Evolutionary conservation across 1,140 invertebrate genomes (phyloP).

Genomic region (Achroia grisella): DNA sequence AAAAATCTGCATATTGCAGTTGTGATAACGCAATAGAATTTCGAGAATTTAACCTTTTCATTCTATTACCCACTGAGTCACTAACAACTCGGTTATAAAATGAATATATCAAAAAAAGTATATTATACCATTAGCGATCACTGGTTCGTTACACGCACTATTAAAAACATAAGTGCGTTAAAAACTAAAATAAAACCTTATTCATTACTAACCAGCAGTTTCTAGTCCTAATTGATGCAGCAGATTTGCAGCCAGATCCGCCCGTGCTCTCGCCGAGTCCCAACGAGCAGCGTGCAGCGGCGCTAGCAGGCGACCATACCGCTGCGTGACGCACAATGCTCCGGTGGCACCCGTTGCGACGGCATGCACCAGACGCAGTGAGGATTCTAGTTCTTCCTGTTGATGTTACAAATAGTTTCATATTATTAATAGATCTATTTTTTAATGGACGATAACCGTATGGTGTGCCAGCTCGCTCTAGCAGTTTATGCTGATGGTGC

Average conservation of each 20-base stretch:
- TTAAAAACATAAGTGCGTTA: too few species aligned
- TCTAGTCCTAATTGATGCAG: slow-evolving; percentile 80
- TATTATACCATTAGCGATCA: not conserved
- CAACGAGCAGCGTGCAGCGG: slow-evolving; percentile 78
- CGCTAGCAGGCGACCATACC: slow-evolving; percentile 78
- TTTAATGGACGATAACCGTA: too few species aligned
- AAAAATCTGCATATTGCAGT: too few species aligned
- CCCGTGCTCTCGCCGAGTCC: slow-evolving; percentile 80
- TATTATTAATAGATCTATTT: too few species aligned
- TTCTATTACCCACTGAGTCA: too few species aligned
- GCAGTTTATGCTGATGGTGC: too few species aligned
- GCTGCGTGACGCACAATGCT: slow-evolving; percentile 80
- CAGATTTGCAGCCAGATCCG: slow-evolving; percentile 81
- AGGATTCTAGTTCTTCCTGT: slow-evolving; percentile 78
- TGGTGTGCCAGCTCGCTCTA: too few species aligned
- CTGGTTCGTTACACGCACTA: not conserved
- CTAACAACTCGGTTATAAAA: too few species aligned
- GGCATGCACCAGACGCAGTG: slow-evolving; percentile 81
- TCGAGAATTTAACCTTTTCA: too few species aligned
- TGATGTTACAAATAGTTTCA: slow-evolving; percentile 1
- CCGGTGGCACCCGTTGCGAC: slow-evolving; percentile 81
- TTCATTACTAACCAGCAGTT: slow-evolving; percentile 75
- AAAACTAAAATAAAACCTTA: too few species aligned
- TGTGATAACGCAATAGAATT: too few species aligned
- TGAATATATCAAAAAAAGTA: not conserved